Base-by-base conservation (phyloP, 2,888 invertebrate species). In the Lissocephala sabroskyi region DNA sequence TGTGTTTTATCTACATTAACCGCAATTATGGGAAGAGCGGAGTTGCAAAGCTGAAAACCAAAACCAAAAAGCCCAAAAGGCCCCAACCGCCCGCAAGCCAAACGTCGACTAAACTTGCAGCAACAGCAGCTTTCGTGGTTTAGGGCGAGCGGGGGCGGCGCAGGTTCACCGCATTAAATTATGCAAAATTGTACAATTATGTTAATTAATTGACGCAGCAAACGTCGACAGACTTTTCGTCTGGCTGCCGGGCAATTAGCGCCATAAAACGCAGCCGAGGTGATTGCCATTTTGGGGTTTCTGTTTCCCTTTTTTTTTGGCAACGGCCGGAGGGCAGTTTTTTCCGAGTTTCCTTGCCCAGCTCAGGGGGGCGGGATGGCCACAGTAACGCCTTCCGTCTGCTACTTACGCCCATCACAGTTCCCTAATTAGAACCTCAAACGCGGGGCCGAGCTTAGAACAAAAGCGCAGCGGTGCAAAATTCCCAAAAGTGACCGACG, bases 141-240 rank as follows among this genome's bases (percentile, higher is more conserved):
- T n/a, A n/a, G 7, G 3, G 23, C 4, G 4, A 23, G 23, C 7
- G 23, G 35, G 14, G 16, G 14, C 16, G 6, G 35, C 33, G 4
- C 7, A 17, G 5, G 9, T 49, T 45, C 58, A 33, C 36, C 50
- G 36, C 40, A 45, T 55, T 62, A 60, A 76, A 57, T 70, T 71
- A 71, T 71, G 66, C 66, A 77, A 77, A 71, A 77, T 70, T 68
- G 58, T 70, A 70, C 77, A 71, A 71, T 71, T 77, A 71, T 71
- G 71, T 70, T 65, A 71, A 71, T 71, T 77, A 71, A 71, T 71
- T 71, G 77, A 70, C 55, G 75, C 46, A 49, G 54, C 37, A 3
- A 40, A 42, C 30, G 44, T 30, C 13, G 19, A 5, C 23, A 10
- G 13, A 16, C 14, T 35, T 29, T 44, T 47, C 29, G 36, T 28